Conservation (phyloP, 2,888 invertebrate species). For the Sisyra terminalis region DNA sequence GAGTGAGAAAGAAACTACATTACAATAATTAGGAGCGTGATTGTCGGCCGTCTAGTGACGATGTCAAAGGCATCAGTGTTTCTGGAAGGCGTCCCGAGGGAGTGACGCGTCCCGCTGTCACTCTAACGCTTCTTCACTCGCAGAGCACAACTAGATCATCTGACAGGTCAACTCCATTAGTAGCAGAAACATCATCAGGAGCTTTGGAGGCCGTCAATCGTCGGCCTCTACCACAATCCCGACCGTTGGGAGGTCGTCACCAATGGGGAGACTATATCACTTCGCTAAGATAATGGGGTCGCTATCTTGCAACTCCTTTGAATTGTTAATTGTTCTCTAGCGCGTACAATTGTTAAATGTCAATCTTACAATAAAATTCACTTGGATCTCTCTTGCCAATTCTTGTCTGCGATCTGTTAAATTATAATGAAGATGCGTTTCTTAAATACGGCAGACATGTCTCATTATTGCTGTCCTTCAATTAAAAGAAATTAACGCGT, state of each 20-base stretch:
- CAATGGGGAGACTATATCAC: not conserved
- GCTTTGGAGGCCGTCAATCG: not conserved
- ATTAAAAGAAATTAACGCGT: too few species aligned
- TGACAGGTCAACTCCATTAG: constrained; percentile 7
- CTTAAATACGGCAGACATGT: too few species aligned
- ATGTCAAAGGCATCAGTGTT: not conserved
- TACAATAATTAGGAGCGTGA: constrained; percentile 26
- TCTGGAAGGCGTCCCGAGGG: not conserved
- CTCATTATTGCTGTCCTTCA: too few species aligned
- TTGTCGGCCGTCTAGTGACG: constrained; percentile 20
- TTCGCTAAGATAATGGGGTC: not conserved
- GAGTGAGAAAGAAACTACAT: constrained; percentile 20
- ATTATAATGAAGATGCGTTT: too few species aligned
- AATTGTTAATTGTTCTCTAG: too few species aligned
- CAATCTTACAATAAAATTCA: too few species aligned
- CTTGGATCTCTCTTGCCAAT: too few species aligned
- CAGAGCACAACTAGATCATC: not conserved
- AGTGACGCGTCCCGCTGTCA: not conserved
- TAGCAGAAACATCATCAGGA: not conserved
- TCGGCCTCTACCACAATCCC: too few species aligned
- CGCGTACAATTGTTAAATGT: too few species aligned
- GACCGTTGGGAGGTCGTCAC: too few species aligned
- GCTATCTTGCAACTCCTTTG: too few species aligned
- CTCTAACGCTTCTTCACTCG: not conserved
- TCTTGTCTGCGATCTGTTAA: too few species aligned